phyloP scores from a whole-genome alignment of 2,888 invertebrate genomes.

The Homarus gammarus region DNA sequence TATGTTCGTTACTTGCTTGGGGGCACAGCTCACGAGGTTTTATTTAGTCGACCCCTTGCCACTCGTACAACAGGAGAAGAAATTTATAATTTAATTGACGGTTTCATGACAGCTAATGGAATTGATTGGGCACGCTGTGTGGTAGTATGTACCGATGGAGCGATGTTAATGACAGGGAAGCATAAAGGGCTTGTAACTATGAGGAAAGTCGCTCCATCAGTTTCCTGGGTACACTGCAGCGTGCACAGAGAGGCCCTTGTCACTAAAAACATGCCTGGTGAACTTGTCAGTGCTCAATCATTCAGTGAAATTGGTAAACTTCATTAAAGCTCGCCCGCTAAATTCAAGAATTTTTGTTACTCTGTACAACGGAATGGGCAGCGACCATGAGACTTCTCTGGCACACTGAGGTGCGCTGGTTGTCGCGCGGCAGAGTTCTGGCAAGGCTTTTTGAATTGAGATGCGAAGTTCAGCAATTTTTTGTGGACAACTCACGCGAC shows the following conservation, averaged over 20 bases:
- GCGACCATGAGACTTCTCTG: slow-evolving; percentile 24
- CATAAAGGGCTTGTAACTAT: slow-evolving; percentile 29
- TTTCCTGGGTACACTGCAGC: slow-evolving; percentile 18
- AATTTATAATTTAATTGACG: slow-evolving; percentile 21
- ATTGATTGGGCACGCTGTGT: slow-evolving; percentile 17
- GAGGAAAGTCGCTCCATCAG: slow-evolving; percentile 10
- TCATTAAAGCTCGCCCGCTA: slow-evolving; percentile 38
- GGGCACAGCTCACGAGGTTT: slow-evolving; percentile 19
- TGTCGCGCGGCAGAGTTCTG: slow-evolving; percentile 1
- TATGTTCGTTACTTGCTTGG: slow-evolving; percentile 19
- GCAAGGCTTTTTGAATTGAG: too few species aligned
- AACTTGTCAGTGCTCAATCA: slow-evolving; percentile 22
- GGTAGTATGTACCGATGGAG: slow-evolving; percentile 25
- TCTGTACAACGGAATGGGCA: slow-evolving; percentile 15
- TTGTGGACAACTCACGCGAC: too few species aligned
- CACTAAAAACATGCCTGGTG: neutral
- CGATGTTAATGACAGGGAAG: slow-evolving; percentile 6
- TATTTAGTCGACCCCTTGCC: slow-evolving; percentile 27
- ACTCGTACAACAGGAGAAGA: slow-evolving; percentile 24
- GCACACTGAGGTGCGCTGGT: slow-evolving; percentile 8
- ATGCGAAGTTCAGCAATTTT: too few species aligned
- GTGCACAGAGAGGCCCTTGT: slow-evolving; percentile 10
- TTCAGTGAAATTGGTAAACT: slow-evolving; percentile 27
- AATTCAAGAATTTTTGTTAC: slow-evolving; percentile 28
- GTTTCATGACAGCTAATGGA: slow-evolving; percentile 31